Base-by-base conservation (phyloP, 2,113 vertebrate genomes). In the Brachyistius frenatus region DNA sequence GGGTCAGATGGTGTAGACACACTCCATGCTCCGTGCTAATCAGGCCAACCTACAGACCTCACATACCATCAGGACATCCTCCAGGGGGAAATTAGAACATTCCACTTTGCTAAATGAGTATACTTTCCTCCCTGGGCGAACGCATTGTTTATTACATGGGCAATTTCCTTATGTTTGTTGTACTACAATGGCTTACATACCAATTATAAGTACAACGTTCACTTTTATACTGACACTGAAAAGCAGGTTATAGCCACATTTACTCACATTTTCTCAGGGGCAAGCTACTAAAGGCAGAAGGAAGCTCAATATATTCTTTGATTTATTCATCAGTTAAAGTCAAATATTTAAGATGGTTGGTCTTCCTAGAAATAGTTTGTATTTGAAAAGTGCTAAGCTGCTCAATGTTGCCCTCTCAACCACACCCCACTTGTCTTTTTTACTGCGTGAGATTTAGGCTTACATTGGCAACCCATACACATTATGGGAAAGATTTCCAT, bases 1-100 rank as follows among this genome's bases (percentile, higher is more conserved):
- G 88, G 91, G 89, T 93, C 92, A 92, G 92, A 92, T 92, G 91
- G 91, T 85, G 89, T 66, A 91, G 92, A 93, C 90, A 93, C 92
- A 93, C 89, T 92, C 88, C 35, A 52, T 89, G 91, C 91, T 86
- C 83, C 67, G 81, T 89, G 91, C 86, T 91, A 93, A 93, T 93
- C 92, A 92, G 88, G 78, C 84, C 89, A 89, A 91, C 91, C 86
- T 87, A 81, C 88, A 88, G 83, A 89, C 89, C 91, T 82, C 74
- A 79, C 83, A 86, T 80, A 88, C 68, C 88, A 92, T 91, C 88
- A 90, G 89, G 78, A 87, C 83, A 87, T 87, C 86, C 89, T 91
- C 85, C 80, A 76, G 90, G 88, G 89, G 87, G 73, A 88, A 83
- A 90, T 91, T 87, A 89, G 84, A 76, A 82, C 81, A 87, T 90